phyloP scores from a whole-genome alignment of 2,888 invertebrate species.

The Plutella xylostella region DNA sequence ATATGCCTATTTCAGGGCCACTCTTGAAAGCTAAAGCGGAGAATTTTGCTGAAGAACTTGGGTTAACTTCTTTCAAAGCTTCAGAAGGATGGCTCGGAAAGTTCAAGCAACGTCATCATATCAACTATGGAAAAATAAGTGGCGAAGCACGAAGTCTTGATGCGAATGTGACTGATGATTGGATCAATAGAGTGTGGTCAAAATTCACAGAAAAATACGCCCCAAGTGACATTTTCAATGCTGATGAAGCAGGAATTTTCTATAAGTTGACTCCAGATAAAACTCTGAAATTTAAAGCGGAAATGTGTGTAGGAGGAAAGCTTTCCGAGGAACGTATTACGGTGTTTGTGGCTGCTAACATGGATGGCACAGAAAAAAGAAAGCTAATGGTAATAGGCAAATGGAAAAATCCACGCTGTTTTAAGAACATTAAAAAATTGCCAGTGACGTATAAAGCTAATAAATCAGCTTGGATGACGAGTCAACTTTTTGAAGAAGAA shows the following conservation, averaged over 20 bases:
- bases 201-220: constrained; percentile 20
- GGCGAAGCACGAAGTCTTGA: constrained; percentile 16
- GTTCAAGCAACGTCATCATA: constrained; percentile 23
- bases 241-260: constrained; percentile 27
- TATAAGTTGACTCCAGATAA: constrained; percentile 24
- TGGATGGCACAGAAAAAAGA: constrained; percentile 27
- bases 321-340: constrained; percentile 24
- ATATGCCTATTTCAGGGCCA: constrained; percentile 22
- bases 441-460: constrained; percentile 25
- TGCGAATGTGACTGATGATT: constrained; percentile 19
- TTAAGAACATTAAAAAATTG: constrained; percentile 26
- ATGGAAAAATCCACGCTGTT: constrained; percentile 27
- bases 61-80: constrained; percentile 22
- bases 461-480: constrained; percentile 26
- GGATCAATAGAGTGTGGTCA: constrained; percentile 22
- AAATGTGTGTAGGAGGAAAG: constrained; percentile 24
- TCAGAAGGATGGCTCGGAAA: constrained; percentile 26
- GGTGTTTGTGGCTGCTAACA: constrained; percentile 25
- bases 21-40: constrained; percentile 18
- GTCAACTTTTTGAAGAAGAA: constrained; percentile 20
- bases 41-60: constrained; percentile 23
- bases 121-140: constrained; percentile 20
- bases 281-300: constrained; percentile 24
- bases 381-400: constrained; percentile 29
- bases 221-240: constrained; percentile 22